These are phyloP conservation scores for Sparidentex hasta DNA, from an alignment of 2,797 vertebrate species.

Conservation along the genomic window DNA sequence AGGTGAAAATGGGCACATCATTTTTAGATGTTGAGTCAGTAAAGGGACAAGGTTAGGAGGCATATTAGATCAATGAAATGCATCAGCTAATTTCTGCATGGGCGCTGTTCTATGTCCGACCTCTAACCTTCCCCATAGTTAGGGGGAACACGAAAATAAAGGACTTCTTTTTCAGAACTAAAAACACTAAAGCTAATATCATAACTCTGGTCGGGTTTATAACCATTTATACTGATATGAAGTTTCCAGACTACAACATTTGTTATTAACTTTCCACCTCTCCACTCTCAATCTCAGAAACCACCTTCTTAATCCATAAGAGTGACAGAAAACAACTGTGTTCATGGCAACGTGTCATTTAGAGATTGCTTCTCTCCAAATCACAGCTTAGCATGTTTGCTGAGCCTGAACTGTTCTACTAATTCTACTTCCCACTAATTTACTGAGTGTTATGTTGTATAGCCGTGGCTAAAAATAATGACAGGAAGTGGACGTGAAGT, in stretches of 20 bases:
- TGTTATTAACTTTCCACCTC: not conserved
- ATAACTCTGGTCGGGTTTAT: not conserved
- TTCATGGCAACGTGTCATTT: not conserved
- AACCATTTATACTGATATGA: not conserved
- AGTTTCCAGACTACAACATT: not conserved
- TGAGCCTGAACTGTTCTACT: not conserved
- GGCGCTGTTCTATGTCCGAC: not conserved
- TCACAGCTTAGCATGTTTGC: not conserved
- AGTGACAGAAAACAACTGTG: not conserved
- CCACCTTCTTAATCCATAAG: not conserved
- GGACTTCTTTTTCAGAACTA: not conserved
- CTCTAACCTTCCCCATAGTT: not conserved
- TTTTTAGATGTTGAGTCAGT: conserved; percentile 20
- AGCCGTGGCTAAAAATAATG: not conserved
- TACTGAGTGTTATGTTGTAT: not conserved
- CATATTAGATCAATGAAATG: not conserved
- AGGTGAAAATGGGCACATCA: not conserved
- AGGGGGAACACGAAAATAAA: not conserved
- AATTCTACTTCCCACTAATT: not conserved
- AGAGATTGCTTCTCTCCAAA: not conserved
- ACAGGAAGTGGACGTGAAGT: not conserved
- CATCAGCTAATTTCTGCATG: not conserved
- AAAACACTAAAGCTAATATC: not conserved
- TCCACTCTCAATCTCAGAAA: not conserved
- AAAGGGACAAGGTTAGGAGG: not conserved